Evolutionary conservation across 1,140 invertebrate species (phyloP), one percentile per base, ranked within the genome.

Genomic region (Brachionus rotundiformis): DNA sequence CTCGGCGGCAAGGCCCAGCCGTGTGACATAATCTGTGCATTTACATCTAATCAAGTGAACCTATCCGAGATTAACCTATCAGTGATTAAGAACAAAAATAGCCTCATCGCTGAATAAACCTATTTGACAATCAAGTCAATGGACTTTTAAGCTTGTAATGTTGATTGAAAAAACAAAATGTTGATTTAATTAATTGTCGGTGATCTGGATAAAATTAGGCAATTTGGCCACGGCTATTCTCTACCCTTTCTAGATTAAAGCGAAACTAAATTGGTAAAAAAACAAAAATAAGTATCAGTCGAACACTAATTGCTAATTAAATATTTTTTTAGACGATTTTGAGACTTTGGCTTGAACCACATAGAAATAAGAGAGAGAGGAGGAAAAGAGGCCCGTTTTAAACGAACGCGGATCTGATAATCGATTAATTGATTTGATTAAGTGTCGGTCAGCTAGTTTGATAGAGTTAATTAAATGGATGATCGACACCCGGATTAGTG

Each of bases 281-380:
- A 29, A 59, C 8, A 59, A 59, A n/a, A 63, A 63, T 29, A 63
- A 63, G 61, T 63, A 63, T 25, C 61, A 63, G 25, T n/a, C 61
- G 29, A 63, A 29, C 25, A 63, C 61, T 63, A 63, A 63, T 63
- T 63, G 61, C n/a, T 63, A 63, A 63, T 63, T 63, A 63, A 63
- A 63, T 63, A 63, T 63, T 63, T 63, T 63, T 63, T 63, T 63
- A 63, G 29, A 63, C 8, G 61, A 63, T 63, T 63, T 63, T 63
- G 47, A 54, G 23, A 54, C 47, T 54, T 54, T 54, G n/a, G n/a
- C 47, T 25, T n/a, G n/a, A n/a, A n/a, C n/a, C n/a, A n/a, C n/a
- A n/a, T n/a, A n/a, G n/a, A n/a, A n/a, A n/a, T n/a, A n/a, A n/a
- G n/a, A n/a, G n/a, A n/a, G n/a, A n/a, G n/a, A n/a, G n/a, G n/a